phyloP scores from a whole-genome alignment of 2,797 vertebrate genomes.

The Anguilla megastoma region DNA sequence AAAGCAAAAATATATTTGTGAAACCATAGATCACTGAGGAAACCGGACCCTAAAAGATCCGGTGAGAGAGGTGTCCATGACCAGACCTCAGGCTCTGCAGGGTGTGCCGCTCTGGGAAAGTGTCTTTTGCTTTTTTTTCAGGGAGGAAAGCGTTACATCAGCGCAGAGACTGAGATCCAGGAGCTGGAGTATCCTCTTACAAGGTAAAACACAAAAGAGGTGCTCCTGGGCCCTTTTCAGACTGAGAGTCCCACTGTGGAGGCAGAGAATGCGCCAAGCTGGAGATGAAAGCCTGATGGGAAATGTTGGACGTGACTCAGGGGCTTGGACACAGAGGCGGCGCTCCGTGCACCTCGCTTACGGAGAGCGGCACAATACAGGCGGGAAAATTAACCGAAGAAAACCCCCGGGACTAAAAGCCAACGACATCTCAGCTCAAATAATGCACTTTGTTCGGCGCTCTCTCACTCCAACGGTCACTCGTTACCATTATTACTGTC shows the following conservation, averaged over 20 bases:
- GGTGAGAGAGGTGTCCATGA: neutral
- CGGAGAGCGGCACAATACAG: conserved; percentile 28
- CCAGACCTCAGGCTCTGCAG: neutral
- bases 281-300: conserved; percentile 62
- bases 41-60: conserved; percentile 14
- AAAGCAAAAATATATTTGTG: conserved; percentile 19
- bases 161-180: conserved; percentile 30
- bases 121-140: neutral
- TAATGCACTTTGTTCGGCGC: conserved; percentile 2
- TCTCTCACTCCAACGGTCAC: conserved; percentile 25
- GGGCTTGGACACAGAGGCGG: conserved; percentile 47
- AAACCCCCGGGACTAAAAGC: conserved; percentile 21
- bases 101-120: conserved; percentile 1
- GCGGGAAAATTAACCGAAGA: conserved; percentile 8
- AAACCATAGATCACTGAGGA: conserved; percentile 42
- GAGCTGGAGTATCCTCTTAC: conserved; percentile 78
- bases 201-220: conserved; percentile 69
- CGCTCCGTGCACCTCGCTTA: conserved; percentile 31
- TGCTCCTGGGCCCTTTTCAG: conserved; percentile 60
- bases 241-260: conserved; percentile 63
- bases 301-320: conserved; percentile 57
- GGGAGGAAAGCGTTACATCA: conserved; percentile 41
- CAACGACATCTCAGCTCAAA: conserved; percentile 8
- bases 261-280: conserved; percentile 63
- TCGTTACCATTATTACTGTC: conserved; percentile 14